Evolutionary conservation across 1,140 invertebrate genomes (phyloP).

Genomic region (Thalassaphorura encarpata): DNA sequence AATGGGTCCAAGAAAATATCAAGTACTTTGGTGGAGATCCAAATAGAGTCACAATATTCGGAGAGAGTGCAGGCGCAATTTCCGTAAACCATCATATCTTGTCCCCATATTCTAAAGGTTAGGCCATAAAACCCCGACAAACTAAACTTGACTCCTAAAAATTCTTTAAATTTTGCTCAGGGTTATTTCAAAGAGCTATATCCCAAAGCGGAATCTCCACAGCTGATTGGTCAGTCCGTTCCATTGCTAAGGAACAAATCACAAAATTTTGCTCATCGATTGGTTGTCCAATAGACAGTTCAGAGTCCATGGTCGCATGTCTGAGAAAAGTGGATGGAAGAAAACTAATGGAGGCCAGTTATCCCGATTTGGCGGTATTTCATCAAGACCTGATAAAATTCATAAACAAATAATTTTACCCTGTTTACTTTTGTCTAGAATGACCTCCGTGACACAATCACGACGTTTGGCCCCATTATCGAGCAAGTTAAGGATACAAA

Average conservation of each 20-base stretch:
- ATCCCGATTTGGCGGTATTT: background rate
- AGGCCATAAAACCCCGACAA: no score
- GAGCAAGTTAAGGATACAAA: conserved; percentile 41
- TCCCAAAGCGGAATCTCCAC: conserved; percentile 12
- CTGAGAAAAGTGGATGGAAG: conserved; percentile 8
- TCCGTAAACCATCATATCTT: conserved; percentile 54
- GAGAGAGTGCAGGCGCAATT: conserved; percentile 45
- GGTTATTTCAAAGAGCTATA: conserved; percentile 19
- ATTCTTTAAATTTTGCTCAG: no score
- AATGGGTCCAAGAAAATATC: conserved; percentile 43
- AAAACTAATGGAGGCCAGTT: background rate
- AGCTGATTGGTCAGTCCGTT: conserved; percentile 14
- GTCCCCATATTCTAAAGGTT: conserved; percentile 37
- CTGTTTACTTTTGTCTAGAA: background rate
- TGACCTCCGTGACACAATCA: background rate
- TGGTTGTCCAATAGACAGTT: conserved; percentile 13
- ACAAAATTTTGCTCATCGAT: conserved; percentile 8
- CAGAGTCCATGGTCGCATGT: conserved; percentile 16
- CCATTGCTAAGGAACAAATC: conserved; percentile 1
- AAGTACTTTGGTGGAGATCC: conserved; percentile 41
- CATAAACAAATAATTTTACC: background rate
- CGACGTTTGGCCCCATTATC: conserved; percentile 11
- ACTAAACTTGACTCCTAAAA: no score
- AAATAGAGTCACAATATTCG: conserved; percentile 42
- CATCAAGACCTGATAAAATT: conserved; percentile 21